phyloP scores from a whole-genome alignment of 2,888 invertebrate genomes.

The Acronicta aceris region DNA sequence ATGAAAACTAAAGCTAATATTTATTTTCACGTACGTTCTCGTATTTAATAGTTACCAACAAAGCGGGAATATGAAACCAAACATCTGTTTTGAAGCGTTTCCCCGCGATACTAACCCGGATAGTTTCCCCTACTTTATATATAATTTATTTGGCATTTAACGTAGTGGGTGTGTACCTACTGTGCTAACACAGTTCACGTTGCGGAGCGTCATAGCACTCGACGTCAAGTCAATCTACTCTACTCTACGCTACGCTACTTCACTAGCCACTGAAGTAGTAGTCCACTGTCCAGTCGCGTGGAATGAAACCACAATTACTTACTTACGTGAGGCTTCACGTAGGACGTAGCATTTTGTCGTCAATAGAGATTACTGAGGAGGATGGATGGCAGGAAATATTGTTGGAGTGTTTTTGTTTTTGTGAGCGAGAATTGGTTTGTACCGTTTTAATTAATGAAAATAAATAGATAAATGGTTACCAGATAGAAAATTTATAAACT shows the following conservation, averaged over 20 bases:
- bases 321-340: not conserved
- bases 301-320: not conserved
- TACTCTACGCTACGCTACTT: no score
- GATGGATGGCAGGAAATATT: no score
- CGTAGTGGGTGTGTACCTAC: constrained; percentile 38
- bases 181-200: constrained; percentile 37
- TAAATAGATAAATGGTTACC: no score
- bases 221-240: constrained; percentile 23
- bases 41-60: constrained; percentile 25
- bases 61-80: constrained; percentile 38
- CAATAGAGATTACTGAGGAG: no score
- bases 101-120: constrained; percentile 2
- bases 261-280: not conserved
- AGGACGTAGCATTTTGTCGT: not conserved
- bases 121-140: constrained; percentile 10
- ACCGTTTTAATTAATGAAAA: no score
- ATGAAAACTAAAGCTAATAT: constrained; percentile 15
- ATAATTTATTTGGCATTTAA: constrained; percentile 39
- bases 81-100: constrained; percentile 36
- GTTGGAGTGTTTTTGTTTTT: no score
- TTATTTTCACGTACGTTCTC: constrained; percentile 6
- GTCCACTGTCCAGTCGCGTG: constrained; percentile 1
- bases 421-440: no score
- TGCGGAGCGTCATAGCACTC: constrained; percentile 17
- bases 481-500: no score